Conservation (phyloP, 2,797 vertebrate species). For the Crocidura indochinensis region DNA sequence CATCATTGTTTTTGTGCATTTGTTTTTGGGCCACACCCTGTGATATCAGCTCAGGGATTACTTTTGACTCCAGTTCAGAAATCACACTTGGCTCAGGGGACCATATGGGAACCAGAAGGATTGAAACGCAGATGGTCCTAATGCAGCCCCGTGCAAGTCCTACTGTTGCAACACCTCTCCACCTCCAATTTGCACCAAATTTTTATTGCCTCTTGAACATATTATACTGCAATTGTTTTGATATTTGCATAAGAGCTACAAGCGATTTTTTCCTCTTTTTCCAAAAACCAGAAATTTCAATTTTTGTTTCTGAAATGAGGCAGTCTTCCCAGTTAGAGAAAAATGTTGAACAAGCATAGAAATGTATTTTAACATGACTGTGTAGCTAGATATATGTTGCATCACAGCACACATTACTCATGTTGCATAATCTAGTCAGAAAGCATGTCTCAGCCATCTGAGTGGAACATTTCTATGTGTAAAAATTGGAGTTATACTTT, state of each 20-base stretch:
- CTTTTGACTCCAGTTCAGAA: too few species aligned
- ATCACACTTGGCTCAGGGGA: too few species aligned
- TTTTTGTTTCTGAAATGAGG: slow-evolving; percentile 69
- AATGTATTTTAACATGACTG: background rate
- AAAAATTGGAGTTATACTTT: slow-evolving; percentile 89
- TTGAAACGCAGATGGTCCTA: too few species aligned
- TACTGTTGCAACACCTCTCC: too few species aligned
- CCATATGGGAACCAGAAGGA: too few species aligned
- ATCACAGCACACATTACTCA: slow-evolving; percentile 79
- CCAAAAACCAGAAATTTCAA: slow-evolving; percentile 44
- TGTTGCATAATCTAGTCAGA: slow-evolving; percentile 82
- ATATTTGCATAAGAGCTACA: background rate
- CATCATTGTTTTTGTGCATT: too few species aligned
- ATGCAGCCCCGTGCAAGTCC: background rate
- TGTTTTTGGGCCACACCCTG: too few species aligned
- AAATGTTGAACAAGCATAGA: slow-evolving; percentile 69
- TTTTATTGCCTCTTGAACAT: background rate
- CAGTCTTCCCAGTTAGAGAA: background rate
- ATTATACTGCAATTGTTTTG: background rate
- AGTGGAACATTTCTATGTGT: slow-evolving; percentile 87
- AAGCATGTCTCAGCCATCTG: slow-evolving; percentile 80
- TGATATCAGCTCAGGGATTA: too few species aligned
- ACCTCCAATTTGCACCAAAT: background rate
- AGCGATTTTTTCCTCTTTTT: slow-evolving; percentile 27
- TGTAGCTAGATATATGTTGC: slow-evolving; percentile 73